Conservation (phyloP, 2,888 invertebrate genomes). For the Drosophila subsilvestris region DNA sequence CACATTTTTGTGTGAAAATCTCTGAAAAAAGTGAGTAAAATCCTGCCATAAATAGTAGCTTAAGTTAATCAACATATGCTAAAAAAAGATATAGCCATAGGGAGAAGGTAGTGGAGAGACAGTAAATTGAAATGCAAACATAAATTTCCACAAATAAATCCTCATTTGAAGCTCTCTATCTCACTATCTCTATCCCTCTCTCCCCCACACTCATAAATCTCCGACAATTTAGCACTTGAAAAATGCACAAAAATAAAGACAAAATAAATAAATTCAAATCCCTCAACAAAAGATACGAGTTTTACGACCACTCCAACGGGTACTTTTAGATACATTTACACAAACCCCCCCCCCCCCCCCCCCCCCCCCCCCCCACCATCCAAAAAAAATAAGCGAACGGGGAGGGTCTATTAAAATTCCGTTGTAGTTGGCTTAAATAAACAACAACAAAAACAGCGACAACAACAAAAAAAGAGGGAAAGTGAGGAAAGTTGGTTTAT, state of each 20-base stretch:
- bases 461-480: constrained; percentile 14
- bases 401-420: constrained; percentile 54
- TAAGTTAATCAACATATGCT: constrained; percentile 56
- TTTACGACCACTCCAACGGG: constrained; percentile 68
- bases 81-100: neutral
- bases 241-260: constrained; percentile 26
- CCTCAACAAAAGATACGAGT: constrained; percentile 51
- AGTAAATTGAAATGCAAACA: constrained; percentile 60
- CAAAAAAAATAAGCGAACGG: no score
- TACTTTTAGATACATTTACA: constrained; percentile 55
- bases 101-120: constrained; percentile 10
- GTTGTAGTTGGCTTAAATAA: constrained; percentile 24
- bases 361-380: no score
- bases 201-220: constrained; percentile 60
- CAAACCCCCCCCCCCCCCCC: constrained; percentile 2
- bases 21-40: neutral
- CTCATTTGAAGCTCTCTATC: constrained; percentile 8
- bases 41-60: constrained; percentile 30
- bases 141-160: constrained; percentile 39
- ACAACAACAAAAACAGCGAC: constrained; percentile 12
- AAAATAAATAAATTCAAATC: constrained; percentile 34
- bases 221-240: constrained; percentile 48
- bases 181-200: neutral
- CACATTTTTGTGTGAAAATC: neutral
- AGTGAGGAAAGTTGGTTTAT: constrained; percentile 58